Percentiles rank a stretch among this genome's conserved stretches.
Evolutionary conservation across 2,113 vertebrate genomes (phyloP).

Genomic region (Chloropsis cyanopogon): DNA sequence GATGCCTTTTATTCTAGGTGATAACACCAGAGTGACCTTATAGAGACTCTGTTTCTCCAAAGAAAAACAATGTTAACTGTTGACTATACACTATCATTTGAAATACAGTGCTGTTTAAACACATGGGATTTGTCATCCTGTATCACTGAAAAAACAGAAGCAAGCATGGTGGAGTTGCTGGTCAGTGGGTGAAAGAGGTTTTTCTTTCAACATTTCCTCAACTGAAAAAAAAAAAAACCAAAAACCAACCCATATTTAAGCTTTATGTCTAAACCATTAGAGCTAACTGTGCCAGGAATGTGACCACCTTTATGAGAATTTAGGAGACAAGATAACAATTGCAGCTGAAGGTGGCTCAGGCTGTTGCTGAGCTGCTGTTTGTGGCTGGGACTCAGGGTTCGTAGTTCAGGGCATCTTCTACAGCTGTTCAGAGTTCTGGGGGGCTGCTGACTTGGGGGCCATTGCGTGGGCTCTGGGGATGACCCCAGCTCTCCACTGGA

Average conservation of each 20-base stretch:
- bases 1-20: neutral
- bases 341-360: neutral
- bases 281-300: neutral
- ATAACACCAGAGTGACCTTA: slow-evolving; percentile 22
- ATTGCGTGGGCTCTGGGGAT: slow-evolving; percentile 17
- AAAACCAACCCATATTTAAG: neutral
- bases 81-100: neutral
- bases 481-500: slow-evolving; percentile 72
- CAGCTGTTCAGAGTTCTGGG: neutral
- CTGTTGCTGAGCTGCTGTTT: neutral
- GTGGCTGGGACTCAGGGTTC: fast-evolving
- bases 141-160: neutral
- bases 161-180: neutral
- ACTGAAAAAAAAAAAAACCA: neutral
- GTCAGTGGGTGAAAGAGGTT: neutral
- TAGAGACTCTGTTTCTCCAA: neutral
- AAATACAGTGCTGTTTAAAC: slow-evolving; percentile 31
- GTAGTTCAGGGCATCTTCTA: neutral
- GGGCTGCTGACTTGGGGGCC: slow-evolving; percentile 7
- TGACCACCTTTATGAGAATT: neutral
- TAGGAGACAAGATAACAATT: neutral
- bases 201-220: slow-evolving; percentile 1
- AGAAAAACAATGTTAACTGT: slow-evolving; percentile 20
- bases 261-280: neutral
- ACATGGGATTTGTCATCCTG: neutral